Evolutionary conservation across 1,140 invertebrate species (phyloP), one percentile per base, ranked within the genome.

Genomic region (Bicyclus anynana): DNA sequence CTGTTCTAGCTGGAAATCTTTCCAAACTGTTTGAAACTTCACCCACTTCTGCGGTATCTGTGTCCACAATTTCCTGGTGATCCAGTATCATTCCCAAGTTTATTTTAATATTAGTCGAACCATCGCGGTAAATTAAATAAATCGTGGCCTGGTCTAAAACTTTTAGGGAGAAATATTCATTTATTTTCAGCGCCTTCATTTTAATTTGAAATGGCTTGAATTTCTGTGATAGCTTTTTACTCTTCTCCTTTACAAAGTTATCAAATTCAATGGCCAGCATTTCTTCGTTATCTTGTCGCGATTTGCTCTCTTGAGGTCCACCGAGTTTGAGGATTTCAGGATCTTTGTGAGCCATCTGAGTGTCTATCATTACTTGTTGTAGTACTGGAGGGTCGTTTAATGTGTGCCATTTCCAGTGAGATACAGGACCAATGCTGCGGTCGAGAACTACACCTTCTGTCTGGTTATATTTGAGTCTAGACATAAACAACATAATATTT

Each of bases 151-250:
- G 85, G 57, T 88, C 85, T 33, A 88, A 56, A n/a, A 88, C 77
- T 69, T 68, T 80, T 5, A 88, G 42, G 2, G 83, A 85, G 65
- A 88, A 86, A 52, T 81, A 27, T 54, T 86, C 83, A 54, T 86
- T 86, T 23, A 88, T 84, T 68, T 85, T 88, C 12, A 88, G 59
- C n/a, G 82, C 82, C 60, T 88, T 88, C 77, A 81, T 85, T 74
- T 74, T 88, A 27, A 86, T 86, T 67, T 84, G 82, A 49, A 83
- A 88, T 5, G 80, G 80, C 59, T 84, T 84, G 35, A 85, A 88
- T 18, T 79, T 74, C 67, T 86, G 77, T 1, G 73, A 61, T 20
- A 84, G 29, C 48, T 86, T 84, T 46, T 82, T 83, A 52, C 70
- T 77, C 57, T 86, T 86, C 42, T 87, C 80, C 61, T 84, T 88